These are phyloP conservation scores for Paelopatides confundens DNA, from an alignment of 53 echinoderm and acorn worm species.

Conservation along the genomic window DNA sequence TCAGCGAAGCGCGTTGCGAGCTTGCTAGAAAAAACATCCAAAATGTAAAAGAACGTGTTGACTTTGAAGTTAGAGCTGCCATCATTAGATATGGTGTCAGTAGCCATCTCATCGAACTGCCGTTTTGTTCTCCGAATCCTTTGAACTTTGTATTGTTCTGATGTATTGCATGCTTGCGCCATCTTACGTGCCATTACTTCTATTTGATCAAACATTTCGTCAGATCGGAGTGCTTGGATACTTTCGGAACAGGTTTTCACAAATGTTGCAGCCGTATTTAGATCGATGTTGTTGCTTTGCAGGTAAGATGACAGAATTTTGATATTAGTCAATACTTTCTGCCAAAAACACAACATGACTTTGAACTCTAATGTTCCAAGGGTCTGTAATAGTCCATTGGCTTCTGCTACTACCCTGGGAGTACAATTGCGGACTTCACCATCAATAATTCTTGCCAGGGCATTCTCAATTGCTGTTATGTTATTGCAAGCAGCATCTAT, in stretches of 20 bases:
- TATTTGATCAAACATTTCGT: constrained; percentile 26
- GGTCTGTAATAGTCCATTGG: constrained; percentile 5
- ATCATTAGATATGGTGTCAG: constrained; percentile 2
- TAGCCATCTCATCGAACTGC: not conserved
- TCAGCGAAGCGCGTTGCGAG: constrained; percentile 7
- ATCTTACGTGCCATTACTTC: not conserved
- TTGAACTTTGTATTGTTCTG: not conserved
- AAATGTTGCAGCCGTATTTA: not conserved
- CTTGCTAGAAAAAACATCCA: not conserved
- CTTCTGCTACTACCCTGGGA: not conserved
- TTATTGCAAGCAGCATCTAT: constrained; percentile 15
- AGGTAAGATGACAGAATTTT: constrained; percentile 17
- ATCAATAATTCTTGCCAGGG: constrained; percentile 3
- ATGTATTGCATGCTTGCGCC: not conserved
- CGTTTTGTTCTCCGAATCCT: not conserved
- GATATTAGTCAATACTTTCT: constrained; percentile 16
- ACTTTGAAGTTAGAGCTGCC: not conserved
- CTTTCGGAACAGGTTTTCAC: constrained; percentile 29
- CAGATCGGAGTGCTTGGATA: constrained; percentile 20
- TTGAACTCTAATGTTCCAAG: constrained; percentile 12
- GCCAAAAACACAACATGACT: constrained; percentile 12
- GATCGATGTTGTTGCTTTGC: constrained; percentile 10
- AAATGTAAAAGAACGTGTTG: not conserved
- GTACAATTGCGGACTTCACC: not conserved
- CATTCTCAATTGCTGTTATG: not conserved